Conservation (phyloP, 2,888 invertebrate species). For the Hermodice carunculata region DNA sequence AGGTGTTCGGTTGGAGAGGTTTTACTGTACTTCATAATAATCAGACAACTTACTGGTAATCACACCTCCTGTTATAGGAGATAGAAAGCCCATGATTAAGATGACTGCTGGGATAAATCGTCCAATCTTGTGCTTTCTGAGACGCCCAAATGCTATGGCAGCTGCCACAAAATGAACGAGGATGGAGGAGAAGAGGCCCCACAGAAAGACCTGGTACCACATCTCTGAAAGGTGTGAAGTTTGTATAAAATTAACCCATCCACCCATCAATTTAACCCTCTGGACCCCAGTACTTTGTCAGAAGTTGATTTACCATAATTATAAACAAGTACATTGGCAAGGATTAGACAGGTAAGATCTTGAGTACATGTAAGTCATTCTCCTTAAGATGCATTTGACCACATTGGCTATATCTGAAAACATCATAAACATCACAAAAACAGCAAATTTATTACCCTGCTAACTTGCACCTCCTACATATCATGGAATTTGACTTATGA, state of each 20-base stretch:
- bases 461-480: too few species aligned
- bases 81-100: constrained; percentile 89
- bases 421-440: too few species aligned
- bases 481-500: too few species aligned
- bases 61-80: constrained; percentile 87
- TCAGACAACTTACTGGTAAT: constrained; percentile 60
- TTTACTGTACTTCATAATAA: background rate
- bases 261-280: too few species aligned
- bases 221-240: constrained; percentile 81
- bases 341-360: too few species aligned
- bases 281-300: too few species aligned
- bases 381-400: background rate
- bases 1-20: too few species aligned
- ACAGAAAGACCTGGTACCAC: constrained; percentile 97
- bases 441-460: too few species aligned
- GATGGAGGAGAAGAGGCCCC: constrained; percentile 94
- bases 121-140: constrained; percentile 94
- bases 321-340: too few species aligned
- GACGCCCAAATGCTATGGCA: constrained; percentile 88
- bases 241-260: background rate
- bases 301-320: too few species aligned
- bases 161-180: constrained; percentile 91
- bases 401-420: too few species aligned
- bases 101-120: constrained; percentile 88
- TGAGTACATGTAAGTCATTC: background rate